Evolutionary conservation across 1,140 invertebrate species (phyloP).

Genomic region (Diploscapter pachys): DNA sequence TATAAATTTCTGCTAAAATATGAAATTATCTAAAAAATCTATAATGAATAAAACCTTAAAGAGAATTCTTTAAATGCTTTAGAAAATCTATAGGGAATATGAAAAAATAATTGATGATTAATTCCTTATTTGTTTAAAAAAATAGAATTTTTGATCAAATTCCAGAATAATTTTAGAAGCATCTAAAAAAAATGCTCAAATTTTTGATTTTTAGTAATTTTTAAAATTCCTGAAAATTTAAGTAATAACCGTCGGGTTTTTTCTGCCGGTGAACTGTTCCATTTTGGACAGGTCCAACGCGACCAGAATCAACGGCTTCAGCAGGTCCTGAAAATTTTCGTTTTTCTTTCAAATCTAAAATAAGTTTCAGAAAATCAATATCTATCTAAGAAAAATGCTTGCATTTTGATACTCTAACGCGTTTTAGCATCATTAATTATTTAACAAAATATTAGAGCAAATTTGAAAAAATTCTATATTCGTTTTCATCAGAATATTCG

Average conservation of each 20-base stretch:
- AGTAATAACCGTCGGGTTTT: slow-evolving; percentile 91
- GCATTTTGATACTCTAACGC: no score
- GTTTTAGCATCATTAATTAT: no score
- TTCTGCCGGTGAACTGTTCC: slow-evolving; percentile 77
- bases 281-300: slow-evolving; percentile 81
- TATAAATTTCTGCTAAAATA: no score
- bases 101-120: no score
- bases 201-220: background rate
- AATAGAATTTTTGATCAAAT: background rate
- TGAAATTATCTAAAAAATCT: no score
- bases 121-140: background rate
- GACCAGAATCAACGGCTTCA: slow-evolving; percentile 83
- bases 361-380: background rate
- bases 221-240: slow-evolving; percentile 62
- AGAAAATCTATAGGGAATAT: no score
- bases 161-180: background rate
- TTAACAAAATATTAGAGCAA: background rate
- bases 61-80: no score
- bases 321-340: slow-evolving; percentile 64
- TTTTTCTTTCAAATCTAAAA: slow-evolving; percentile 25
- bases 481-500: slow-evolving; percentile 15
- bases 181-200: background rate
- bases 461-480: slow-evolving; percentile 23
- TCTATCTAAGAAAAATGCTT: no score
- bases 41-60: no score